These are phyloP conservation scores for Uropetala carovei DNA, from an alignment of 2,888 invertebrate genomes.

Conservation along the genomic window DNA sequence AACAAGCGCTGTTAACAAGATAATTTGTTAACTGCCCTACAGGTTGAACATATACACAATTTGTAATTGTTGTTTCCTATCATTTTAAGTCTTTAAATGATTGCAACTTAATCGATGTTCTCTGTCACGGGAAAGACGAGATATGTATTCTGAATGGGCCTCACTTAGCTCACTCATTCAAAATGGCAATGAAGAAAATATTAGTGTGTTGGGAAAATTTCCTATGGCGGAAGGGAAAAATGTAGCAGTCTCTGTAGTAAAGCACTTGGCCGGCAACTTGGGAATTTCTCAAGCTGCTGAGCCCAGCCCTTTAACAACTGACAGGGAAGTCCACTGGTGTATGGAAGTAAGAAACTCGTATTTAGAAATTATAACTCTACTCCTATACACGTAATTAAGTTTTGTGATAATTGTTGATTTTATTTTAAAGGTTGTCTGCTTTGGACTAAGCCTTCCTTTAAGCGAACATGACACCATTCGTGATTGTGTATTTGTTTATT, in stretches of 20 bases:
- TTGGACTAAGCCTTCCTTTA: slow-evolving; percentile 92
- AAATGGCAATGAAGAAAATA: slow-evolving; percentile 80
- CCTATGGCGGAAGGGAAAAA: slow-evolving; percentile 84
- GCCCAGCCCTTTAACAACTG: slow-evolving; percentile 88
- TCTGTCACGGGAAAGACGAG: slow-evolving; percentile 70
- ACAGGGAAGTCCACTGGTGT: slow-evolving; percentile 82
- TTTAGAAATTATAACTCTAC: not conserved
- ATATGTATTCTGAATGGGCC: slow-evolving; percentile 92
- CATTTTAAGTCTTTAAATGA: too few species aligned
- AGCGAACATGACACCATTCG: slow-evolving; percentile 95
- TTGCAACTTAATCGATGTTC: not conserved
- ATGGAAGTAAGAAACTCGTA: slow-evolving; percentile 81
- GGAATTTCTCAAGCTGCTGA: slow-evolving; percentile 87
- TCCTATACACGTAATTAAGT: slow-evolving; percentile 35
- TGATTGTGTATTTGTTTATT: slow-evolving; percentile 97
- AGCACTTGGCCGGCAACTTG: slow-evolving; percentile 84
- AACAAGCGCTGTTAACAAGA: too few species aligned
- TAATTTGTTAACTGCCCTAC: too few species aligned
- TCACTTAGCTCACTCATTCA: slow-evolving; percentile 82
- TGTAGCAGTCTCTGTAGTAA: slow-evolving; percentile 88
- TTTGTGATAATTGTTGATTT: slow-evolving; percentile 68
- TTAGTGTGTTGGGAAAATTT: slow-evolving; percentile 88
- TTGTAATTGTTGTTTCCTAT: too few species aligned
- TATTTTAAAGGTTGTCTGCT: slow-evolving; percentile 88
- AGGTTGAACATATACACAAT: too few species aligned